Percentiles rank a stretch among this genome's conserved stretches.
Evolutionary conservation across 1,140 invertebrate genomes (phyloP).

Genomic region (Vanessa tameamea): DNA sequence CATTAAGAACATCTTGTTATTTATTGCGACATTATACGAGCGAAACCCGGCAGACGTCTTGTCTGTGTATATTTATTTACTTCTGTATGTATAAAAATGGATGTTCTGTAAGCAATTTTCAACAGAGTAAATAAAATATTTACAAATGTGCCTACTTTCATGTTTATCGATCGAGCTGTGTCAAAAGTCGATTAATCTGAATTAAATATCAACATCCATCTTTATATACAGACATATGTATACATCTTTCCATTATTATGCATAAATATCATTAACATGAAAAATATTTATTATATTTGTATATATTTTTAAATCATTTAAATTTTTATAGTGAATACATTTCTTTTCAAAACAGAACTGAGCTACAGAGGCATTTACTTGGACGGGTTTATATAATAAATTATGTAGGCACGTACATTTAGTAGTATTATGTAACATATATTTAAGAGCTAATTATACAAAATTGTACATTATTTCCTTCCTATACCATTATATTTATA

Average conservation of each 20-base stretch:
- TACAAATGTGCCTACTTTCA: too few species aligned
- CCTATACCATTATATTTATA: not conserved
- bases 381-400: conserved; percentile 17
- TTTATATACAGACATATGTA: too few species aligned
- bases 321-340: not conserved
- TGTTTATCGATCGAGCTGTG: too few species aligned
- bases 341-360: not conserved
- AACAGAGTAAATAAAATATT: too few species aligned
- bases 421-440: not conserved
- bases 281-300: not conserved
- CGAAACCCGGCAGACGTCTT: too few species aligned
- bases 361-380: conserved; percentile 19
- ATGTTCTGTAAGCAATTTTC: too few species aligned
- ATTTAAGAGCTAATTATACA: not conserved
- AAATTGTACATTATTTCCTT: not conserved
- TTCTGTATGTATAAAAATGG: too few species aligned
- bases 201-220: too few species aligned
- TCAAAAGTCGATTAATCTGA: too few species aligned
- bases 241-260: too few species aligned
- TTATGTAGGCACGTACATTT: conserved; percentile 9
- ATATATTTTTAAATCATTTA: not conserved
- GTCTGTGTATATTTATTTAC: too few species aligned
- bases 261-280: not conserved
- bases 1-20: not conserved
- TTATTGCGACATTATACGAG: too few species aligned